Base-by-base conservation (phyloP, 92 coral and sea anemone species). In the Chrysogorgia sp. region DNA sequence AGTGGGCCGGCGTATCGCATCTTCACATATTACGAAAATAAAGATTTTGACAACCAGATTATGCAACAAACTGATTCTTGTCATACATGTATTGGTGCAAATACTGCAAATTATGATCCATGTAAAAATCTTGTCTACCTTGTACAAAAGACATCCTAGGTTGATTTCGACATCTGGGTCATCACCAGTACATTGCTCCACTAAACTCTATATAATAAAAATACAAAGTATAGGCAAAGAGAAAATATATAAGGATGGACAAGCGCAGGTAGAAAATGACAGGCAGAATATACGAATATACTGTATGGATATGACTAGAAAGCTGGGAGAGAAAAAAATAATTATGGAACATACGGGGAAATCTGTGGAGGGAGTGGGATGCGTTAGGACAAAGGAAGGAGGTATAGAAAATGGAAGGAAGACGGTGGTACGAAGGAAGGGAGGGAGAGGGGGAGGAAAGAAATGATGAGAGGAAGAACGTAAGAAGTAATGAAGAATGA, bases 161-260 rank as follows among this genome's bases (percentile, higher is more conserved):
- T 94, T 94, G 58, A 91, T 84, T 70, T 94, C 98, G 40, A 96
- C 88, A 40, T 94, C 98, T 58, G 98, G 94, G 63, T 94, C 98
- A 80, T 94, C 98, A 25, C 68, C 83, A 14, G 98, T 70, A 78
- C 98, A 89, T 69, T 94, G 98, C 63, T 94, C 98, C 33, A 94
- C 98, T 87, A 94, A 89, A 56, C 98, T 91, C 98, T 94, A n/a
- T n/a, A n/a, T n/a, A n/a, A n/a, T n/a, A n/a, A n/a, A n/a, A n/a
- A n/a, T n/a, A 43, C 23, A 24, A 0, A 41, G 17, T 75, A 33
- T 40, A n/a, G 35, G 10, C 24, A 19, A n/a, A 20, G 21, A 48
- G 56, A 17, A 48, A 17, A 14, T 48, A 17, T 14, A 21, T 28
- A 59, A 9, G 26, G 32, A 33, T 48, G 2, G 15, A 48, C 56